These are phyloP conservation scores for Conistra vaccinii DNA, from an alignment of 2,888 invertebrate genomes.

Conservation along the genomic window DNA sequence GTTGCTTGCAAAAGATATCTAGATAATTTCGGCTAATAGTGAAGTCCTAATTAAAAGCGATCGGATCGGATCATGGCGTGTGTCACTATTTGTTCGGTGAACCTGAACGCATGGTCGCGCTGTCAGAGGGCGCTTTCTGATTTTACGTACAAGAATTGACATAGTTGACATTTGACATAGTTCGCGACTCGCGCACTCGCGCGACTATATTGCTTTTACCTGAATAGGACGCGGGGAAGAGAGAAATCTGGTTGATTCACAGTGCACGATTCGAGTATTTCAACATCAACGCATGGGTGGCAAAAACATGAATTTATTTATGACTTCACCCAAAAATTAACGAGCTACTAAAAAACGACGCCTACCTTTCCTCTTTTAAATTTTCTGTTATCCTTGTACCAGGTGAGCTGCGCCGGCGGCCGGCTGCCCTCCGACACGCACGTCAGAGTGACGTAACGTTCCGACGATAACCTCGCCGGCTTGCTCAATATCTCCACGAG, in stretches of 20 bases:
- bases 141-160: neutral
- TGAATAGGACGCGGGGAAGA: neutral
- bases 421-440: conserved; percentile 96
- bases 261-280: neutral
- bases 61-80: too few species aligned
- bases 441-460: conserved; percentile 94
- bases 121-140: too few species aligned
- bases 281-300: neutral
- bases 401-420: conserved; percentile 95
- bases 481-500: conserved; percentile 94
- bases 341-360: conserved; percentile 38
- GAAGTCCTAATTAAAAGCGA: too few species aligned
- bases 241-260: too few species aligned
- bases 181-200: too few species aligned
- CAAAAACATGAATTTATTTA: neutral
- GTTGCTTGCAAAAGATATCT: neutral
- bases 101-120: too few species aligned
- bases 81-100: neutral
- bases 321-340: neutral
- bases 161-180: too few species aligned
- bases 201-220: too few species aligned
- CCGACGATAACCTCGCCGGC: conserved; percentile 94
- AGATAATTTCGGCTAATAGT: neutral
- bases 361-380: conserved; percentile 95
- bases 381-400: conserved; percentile 95